A percentile compares a stretch with the other conserved stretches of the same genome.
Evolutionary conservation across 2,113 vertebrate species (phyloP).

Genomic region (Lophotis ruficrista): DNA sequence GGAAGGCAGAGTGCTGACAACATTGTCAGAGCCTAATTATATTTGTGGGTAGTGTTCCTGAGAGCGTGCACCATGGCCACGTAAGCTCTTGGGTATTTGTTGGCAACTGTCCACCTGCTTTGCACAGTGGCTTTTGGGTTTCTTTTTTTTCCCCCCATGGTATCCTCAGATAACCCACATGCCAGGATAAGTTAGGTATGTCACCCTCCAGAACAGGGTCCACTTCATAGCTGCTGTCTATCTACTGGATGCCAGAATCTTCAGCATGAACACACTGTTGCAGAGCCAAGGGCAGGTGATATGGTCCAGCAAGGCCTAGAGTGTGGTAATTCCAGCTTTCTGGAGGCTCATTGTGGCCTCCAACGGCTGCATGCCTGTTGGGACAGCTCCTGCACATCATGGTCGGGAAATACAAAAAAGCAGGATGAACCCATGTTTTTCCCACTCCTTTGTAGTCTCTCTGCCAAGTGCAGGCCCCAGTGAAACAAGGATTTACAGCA

Average conservation of each 20-base stretch:
- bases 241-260: neutral
- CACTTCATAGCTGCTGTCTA: neutral
- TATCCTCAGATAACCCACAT: neutral
- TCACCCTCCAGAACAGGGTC: neutral
- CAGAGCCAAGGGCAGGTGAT: neutral
- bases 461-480: neutral
- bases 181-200: neutral
- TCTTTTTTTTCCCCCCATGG: fast-evolving
- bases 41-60: neutral
- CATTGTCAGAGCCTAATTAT: neutral
- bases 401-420: neutral
- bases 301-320: neutral
- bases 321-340: neutral
- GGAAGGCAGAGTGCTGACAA: slow-evolving; percentile 6
- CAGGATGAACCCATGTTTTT: neutral
- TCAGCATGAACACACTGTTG: neutral
- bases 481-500: neutral
- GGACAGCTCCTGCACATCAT: neutral
- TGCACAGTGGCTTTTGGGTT: neutral
- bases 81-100: neutral
- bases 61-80: neutral
- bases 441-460: neutral
- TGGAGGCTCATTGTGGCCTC: neutral
- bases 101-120: neutral
- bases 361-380: neutral